phyloP scores from a whole-genome alignment of 2,113 vertebrate species.

The Corynorhinus townsendii region DNA sequence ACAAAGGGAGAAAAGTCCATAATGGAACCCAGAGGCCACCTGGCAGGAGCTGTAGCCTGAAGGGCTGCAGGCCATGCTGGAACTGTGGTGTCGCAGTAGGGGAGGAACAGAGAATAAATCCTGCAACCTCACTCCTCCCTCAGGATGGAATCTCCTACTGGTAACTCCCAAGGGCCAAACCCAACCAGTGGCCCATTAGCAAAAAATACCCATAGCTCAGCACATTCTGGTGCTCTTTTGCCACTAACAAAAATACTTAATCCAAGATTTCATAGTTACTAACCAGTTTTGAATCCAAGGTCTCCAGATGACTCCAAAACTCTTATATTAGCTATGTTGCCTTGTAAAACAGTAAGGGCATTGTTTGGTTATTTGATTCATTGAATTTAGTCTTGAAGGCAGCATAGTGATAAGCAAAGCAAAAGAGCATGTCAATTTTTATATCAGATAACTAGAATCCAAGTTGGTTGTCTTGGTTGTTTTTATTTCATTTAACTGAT shows the following conservation, averaged over 20 bases:
- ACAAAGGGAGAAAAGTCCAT: no score
- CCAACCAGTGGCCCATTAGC: neutral
- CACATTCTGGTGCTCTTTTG: neutral
- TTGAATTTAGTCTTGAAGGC: neutral
- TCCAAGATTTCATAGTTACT: neutral
- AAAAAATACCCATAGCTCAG: neutral
- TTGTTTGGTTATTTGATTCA: neutral
- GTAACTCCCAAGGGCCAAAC: neutral
- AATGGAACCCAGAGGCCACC: neutral
- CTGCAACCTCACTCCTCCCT: neutral
- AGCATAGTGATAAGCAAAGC: neutral
- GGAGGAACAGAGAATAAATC: neutral
- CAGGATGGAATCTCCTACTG: neutral
- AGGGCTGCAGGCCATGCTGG: neutral
- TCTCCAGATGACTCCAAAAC: neutral
- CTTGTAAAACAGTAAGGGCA: neutral
- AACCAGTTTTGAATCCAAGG: neutral
- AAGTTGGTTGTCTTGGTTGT: neutral
- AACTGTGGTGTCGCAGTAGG: neutral
- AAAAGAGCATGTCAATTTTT: neutral
- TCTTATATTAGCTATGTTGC: neutral
- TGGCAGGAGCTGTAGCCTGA: neutral
- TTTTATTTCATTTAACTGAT: neutral
- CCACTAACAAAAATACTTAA: neutral
- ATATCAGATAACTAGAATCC: neutral